phyloP scores from a whole-genome alignment of 2,113 vertebrate genomes.

The Sturnira hondurensis region DNA sequence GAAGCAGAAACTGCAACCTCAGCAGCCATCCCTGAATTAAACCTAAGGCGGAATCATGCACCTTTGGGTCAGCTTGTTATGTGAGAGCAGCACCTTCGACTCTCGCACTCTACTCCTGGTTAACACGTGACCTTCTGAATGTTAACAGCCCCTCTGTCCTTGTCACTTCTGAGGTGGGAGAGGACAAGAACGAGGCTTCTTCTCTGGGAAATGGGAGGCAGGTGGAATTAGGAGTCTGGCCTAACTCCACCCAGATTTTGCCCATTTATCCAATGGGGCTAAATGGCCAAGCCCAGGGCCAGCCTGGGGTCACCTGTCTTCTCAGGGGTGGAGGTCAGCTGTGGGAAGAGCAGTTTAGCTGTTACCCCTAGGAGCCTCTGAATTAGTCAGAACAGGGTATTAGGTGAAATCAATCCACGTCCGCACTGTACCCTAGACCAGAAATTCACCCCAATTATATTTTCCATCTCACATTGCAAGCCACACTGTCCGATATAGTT shows the following conservation, averaged over 20 bases:
- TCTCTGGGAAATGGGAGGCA: not conserved
- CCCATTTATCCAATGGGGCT: not conserved
- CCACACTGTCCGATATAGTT: constrained; percentile 40
- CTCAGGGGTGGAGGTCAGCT: not conserved
- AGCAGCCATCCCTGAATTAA: not conserved
- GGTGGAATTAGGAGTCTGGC: not conserved
- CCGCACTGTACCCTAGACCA: not conserved
- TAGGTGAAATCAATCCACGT: constrained; percentile 31
- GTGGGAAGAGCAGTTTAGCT: constrained; percentile 17
- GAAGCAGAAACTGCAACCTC: not conserved
- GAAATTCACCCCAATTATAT: constrained; percentile 47
- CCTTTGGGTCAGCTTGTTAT: not conserved
- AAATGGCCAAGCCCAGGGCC: not conserved
- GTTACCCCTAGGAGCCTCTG: constrained; percentile 31
- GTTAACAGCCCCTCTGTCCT: not conserved
- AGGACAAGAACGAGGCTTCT: not conserved
- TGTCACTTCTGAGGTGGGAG: not conserved
- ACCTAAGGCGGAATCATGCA: fast-evolving
- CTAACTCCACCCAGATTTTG: not conserved
- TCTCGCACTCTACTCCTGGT: not conserved
- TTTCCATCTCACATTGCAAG: constrained; percentile 64
- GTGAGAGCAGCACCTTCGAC: not conserved
- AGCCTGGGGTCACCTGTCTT: not conserved
- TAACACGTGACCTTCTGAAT: not conserved
- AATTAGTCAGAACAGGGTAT: constrained; percentile 24